Conservation (phyloP, 2,888 invertebrate genomes). For the Parthenolecanium corni region DNA sequence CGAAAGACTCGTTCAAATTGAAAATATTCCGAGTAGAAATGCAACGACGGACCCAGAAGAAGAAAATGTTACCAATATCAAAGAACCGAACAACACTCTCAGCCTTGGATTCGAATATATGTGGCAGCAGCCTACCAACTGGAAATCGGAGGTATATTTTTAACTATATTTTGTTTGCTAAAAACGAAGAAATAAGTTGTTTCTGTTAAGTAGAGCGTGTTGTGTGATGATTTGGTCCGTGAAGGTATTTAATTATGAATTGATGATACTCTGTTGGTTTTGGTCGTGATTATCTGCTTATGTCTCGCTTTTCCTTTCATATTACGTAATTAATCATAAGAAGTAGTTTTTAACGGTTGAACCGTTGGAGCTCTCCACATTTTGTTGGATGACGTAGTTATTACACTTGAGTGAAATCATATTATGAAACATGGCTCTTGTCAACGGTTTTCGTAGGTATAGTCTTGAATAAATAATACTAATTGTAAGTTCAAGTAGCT, state of each 20-base stretch:
- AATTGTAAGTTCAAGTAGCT: too few species aligned
- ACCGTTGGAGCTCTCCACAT: too few species aligned
- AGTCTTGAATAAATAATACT: too few species aligned
- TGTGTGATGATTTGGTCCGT: not conserved
- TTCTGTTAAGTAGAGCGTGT: not conserved
- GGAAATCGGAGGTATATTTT: slow-evolving; percentile 1
- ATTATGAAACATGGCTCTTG: too few species aligned
- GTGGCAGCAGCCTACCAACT: slow-evolving; percentile 30
- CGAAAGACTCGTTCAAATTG: not conserved
- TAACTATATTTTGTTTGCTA: not conserved
- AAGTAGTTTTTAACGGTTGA: too few species aligned
- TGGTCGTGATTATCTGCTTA: not conserved
- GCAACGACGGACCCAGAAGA: not conserved
- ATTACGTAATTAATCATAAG: too few species aligned
- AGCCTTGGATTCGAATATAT: slow-evolving; percentile 35
- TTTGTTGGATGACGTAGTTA: too few species aligned
- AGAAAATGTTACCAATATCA: slow-evolving; percentile 2
- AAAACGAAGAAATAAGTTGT: not conserved
- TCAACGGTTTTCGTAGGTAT: too few species aligned
- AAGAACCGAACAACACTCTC: not conserved
- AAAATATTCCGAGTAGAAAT: not conserved
- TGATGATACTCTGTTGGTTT: not conserved
- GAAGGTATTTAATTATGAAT: not conserved
- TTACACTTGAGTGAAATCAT: too few species aligned
- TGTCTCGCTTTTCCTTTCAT: not conserved